phyloP scores from a whole-genome alignment of 2,888 invertebrate genomes.

The Margaritifera margaritifera region DNA sequence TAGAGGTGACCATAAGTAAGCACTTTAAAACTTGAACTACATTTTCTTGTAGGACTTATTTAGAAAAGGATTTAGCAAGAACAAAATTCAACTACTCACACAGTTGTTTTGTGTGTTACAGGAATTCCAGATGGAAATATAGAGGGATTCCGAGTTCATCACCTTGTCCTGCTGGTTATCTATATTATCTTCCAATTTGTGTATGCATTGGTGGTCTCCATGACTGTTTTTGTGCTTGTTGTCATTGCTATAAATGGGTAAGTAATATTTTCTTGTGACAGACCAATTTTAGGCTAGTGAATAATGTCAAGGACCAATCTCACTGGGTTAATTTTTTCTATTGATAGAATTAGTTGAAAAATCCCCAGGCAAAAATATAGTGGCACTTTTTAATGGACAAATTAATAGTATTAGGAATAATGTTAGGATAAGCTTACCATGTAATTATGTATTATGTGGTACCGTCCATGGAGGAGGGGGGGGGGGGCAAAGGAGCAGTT shows the following conservation, averaged over 20 bases:
- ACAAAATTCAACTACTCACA: too few species aligned
- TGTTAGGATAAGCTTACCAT: too few species aligned
- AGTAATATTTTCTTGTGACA: constrained; percentile 3
- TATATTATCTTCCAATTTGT: constrained; percentile 68
- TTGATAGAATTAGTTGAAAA: neutral
- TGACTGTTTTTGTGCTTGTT: constrained; percentile 66
- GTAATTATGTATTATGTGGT: too few species aligned
- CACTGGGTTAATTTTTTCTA: neutral
- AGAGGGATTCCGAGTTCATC: constrained; percentile 55
- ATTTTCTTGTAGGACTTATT: neutral
- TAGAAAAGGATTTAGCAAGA: neutral
- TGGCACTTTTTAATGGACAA: too few species aligned
- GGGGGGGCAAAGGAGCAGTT: too few species aligned
- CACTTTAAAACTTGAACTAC: neutral
- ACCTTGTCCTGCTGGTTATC: constrained; percentile 63
- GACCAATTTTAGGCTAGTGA: neutral
- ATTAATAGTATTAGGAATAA: too few species aligned
- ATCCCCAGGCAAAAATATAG: too few species aligned
- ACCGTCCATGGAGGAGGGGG: too few species aligned
- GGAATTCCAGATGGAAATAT: constrained; percentile 57
- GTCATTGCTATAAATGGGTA: constrained; percentile 66
- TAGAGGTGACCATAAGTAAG: neutral
- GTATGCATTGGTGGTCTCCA: constrained; percentile 64
- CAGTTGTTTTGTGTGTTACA: constrained; percentile 18
- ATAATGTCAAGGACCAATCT: neutral